Evolutionary conservation across 2,113 vertebrate species (phyloP).

Genomic region (Oriolus oriolus): DNA sequence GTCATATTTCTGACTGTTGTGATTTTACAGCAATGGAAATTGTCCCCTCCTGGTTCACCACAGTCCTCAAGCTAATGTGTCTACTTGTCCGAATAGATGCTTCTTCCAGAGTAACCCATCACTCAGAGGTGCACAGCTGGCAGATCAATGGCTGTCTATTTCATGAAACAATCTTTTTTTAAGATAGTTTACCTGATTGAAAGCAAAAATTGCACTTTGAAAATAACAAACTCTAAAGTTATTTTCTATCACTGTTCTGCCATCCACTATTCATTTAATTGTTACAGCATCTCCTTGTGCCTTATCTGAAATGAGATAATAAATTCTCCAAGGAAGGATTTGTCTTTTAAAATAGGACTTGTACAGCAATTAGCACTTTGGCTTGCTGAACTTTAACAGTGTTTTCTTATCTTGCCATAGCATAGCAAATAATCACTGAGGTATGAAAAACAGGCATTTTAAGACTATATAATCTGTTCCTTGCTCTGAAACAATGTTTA

Average conservation of each 20-base stretch:
- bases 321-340: neutral
- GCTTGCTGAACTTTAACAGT: neutral
- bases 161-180: neutral
- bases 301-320: slow-evolving; percentile 3
- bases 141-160: neutral
- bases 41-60: neutral
- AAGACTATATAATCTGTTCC: neutral
- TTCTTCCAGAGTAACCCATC: neutral
- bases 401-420: neutral
- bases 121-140: neutral
- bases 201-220: slow-evolving; percentile 1
- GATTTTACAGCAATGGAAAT: neutral
- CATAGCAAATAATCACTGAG: neutral
- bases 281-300: neutral
- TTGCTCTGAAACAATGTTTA: neutral
- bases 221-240: slow-evolving; percentile 9
- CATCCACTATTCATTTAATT: neutral
- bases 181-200: neutral
- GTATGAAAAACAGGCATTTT: neutral
- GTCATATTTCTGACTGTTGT: neutral
- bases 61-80: neutral
- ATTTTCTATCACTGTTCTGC: neutral
- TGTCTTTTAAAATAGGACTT: neutral
- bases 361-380: neutral
- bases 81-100: neutral